Evolutionary conservation across 2,797 vertebrate species (phyloP).

Genomic region (Muscicapa striata): DNA sequence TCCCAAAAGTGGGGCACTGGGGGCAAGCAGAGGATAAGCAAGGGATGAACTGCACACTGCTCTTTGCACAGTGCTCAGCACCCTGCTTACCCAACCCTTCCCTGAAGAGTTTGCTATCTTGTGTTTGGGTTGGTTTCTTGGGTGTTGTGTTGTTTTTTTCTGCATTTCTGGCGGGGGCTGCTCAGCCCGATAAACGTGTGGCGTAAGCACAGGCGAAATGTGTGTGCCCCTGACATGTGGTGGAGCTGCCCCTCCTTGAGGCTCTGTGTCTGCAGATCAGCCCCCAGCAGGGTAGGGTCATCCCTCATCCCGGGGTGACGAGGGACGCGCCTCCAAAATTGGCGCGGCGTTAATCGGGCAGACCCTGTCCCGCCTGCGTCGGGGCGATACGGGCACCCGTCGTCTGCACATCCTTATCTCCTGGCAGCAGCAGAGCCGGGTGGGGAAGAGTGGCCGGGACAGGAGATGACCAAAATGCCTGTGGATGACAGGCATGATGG

Average conservation of each 20-base stretch:
- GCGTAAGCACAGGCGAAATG: fast-evolving
- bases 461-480: not conserved
- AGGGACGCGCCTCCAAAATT: not conserved
- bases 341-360: fast-evolving
- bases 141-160: not conserved
- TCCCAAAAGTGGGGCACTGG: not conserved
- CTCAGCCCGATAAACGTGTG: not conserved
- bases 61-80: not conserved
- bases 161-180: not conserved
- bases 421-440: not conserved
- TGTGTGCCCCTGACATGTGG: not conserved
- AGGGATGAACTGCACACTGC: not conserved
- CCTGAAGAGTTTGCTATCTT: not conserved
- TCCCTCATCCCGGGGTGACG: not conserved
- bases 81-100: not conserved
- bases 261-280: constrained; percentile 2
- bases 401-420: not conserved
- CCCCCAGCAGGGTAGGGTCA: fast-evolving
- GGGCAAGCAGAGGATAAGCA: not conserved
- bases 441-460: not conserved
- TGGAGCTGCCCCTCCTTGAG: not conserved
- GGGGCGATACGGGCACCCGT: fast-evolving
- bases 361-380: fast-evolving
- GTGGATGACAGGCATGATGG: fast-evolving
- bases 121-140: constrained; percentile 45